Base-by-base conservation (phyloP, 2,888 invertebrate genomes). In the Blomia tropicalis region DNA sequence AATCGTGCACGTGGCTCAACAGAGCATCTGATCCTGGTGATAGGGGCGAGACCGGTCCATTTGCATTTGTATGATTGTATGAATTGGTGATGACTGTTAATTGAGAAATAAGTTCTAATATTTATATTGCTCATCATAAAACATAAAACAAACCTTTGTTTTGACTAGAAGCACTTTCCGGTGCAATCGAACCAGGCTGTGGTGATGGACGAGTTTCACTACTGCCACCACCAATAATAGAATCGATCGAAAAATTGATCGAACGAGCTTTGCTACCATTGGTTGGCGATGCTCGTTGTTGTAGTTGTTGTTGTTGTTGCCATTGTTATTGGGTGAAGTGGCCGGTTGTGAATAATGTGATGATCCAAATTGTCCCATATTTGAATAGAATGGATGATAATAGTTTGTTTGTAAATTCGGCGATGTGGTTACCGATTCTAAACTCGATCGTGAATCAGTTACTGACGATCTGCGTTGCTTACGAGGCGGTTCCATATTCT, bases 401-500 rank as follows among this genome's bases (percentile, higher is more conserved):
- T 47, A 27, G 51, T 47, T 11, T 11, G 29, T 2, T 56, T 54
- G 54, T 7, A 4, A 54, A 7, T 5, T 7, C 17, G 25, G 56
- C 11, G 29, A 25, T 32, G 25, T 2, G 47, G 22, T 47, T 14
- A 25, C 11, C 47, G 2, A 22, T 14, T 19, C 22, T 47, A 2
- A 23, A n/a, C n/a, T n/a, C n/a, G n/a, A n/a, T n/a, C n/a, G n/a
- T n/a, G n/a, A n/a, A n/a, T n/a, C n/a, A n/a, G n/a, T n/a, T n/a
- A n/a, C n/a, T n/a, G n/a, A n/a, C n/a, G n/a, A n/a, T n/a, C n/a
- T n/a, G n/a, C n/a, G n/a, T n/a, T n/a, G n/a, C n/a, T n/a, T n/a
- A n/a, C n/a, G n/a, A n/a, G 56, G 19, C 14, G 56, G 31, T 56
- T 56, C 36, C 56, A 23, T 56, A 36, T 56, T 56, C 29, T 56